Evolutionary conservation across 1,140 invertebrate species (phyloP).

Genomic region (Drosophila yakuba): DNA sequence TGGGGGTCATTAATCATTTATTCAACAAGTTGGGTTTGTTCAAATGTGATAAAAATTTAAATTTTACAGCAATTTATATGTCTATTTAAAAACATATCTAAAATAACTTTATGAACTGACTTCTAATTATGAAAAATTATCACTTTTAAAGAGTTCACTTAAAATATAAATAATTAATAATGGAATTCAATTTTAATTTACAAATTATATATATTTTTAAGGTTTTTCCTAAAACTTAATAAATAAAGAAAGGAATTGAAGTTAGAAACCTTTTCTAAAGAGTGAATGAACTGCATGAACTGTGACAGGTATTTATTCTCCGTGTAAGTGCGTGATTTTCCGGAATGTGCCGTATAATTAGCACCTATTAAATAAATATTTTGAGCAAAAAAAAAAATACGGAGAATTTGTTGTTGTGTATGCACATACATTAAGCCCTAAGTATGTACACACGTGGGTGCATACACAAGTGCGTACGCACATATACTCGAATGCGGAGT

Average conservation of each 20-base stretch:
- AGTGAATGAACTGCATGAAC: no score
- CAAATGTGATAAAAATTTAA: no score
- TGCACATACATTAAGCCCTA: slow-evolving; percentile 19
- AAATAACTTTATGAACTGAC: no score
- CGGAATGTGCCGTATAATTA: slow-evolving; percentile 30
- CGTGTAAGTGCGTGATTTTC: slow-evolving; percentile 36
- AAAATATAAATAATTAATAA: no score
- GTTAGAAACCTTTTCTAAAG: background rate
- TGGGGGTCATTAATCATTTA: no score
- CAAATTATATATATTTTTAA: background rate
- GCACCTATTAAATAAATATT: slow-evolving; percentile 45
- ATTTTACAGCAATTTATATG: no score
- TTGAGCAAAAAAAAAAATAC: slow-evolving; percentile 11
- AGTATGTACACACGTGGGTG: slow-evolving; percentile 31
- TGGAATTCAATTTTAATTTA: background rate
- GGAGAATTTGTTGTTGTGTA: slow-evolving; percentile 24
- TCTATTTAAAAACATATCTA: no score
- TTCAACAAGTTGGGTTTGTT: no score
- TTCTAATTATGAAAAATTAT: background rate
- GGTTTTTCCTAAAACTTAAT: background rate
- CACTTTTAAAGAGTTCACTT: no score
- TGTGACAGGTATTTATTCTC: background rate
- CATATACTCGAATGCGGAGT: slow-evolving; percentile 20
- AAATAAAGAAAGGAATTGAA: no score
- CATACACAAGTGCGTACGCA: slow-evolving; percentile 34